A percentile compares a stretch with the other conserved stretches of the same genome.
These are phyloP conservation scores for Pavo muticus DNA, from an alignment of 2,113 vertebrate species.

Conservation along the genomic window DNA sequence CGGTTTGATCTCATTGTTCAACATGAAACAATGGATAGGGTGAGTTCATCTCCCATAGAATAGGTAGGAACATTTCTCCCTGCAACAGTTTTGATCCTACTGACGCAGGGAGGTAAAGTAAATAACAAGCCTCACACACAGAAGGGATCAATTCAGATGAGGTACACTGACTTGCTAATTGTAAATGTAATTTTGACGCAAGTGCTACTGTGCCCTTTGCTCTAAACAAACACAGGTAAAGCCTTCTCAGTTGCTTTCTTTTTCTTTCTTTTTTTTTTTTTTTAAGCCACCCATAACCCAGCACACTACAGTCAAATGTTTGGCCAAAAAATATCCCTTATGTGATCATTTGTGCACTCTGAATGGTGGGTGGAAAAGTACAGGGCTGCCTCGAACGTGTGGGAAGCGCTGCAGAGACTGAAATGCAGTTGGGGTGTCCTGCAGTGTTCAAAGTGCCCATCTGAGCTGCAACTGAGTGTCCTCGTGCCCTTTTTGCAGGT, in stretches of 20 bases:
- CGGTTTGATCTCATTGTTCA: not conserved
- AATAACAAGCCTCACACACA: not conserved
- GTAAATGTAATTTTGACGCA: constrained; percentile 29
- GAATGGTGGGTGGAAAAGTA: not conserved
- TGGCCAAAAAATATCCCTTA: fast-evolving
- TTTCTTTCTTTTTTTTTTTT: no score
- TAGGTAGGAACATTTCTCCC: not conserved
- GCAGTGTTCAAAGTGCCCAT: not conserved
- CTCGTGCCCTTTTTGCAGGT: constrained; percentile 75
- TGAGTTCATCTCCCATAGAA: not conserved
- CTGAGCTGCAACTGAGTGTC: not conserved
- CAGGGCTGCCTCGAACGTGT: not conserved
- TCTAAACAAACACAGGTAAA: constrained; percentile 36
- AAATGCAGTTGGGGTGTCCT: fast-evolving
- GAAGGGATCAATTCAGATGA: not conserved
- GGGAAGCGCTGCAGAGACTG: not conserved
- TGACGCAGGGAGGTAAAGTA: not conserved
- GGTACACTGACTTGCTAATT: not conserved
- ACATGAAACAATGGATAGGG: fast-evolving
- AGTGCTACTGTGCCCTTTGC: not conserved
- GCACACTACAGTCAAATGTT: not conserved
- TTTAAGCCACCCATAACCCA: not conserved
- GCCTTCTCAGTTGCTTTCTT: not conserved
- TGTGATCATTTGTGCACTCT: not conserved
- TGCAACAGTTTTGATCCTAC: not conserved